These are phyloP conservation scores for Noctua fimbriata DNA, from an alignment of 2,888 invertebrate species.

Conservation along the genomic window DNA sequence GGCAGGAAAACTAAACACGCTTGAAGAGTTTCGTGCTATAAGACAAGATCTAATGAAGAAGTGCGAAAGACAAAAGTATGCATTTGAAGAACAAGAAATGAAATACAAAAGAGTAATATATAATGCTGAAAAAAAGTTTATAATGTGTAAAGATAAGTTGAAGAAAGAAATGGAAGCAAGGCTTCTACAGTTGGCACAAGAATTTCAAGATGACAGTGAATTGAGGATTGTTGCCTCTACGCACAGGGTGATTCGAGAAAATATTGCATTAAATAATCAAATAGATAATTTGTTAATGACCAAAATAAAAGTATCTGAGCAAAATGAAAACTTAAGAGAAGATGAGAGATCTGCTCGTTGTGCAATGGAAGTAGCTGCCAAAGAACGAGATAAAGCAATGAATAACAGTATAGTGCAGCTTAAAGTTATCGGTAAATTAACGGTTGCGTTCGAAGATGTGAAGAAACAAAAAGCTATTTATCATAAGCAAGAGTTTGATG, in stretches of 20 bases:
- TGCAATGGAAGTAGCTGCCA: conserved; percentile 90
- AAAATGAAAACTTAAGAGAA: conserved; percentile 91
- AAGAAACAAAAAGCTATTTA: too few species aligned
- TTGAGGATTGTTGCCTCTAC: conserved; percentile 97
- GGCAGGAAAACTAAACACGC: conserved; percentile 96
- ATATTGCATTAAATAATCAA: conserved; percentile 95
- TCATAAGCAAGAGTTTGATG: too few species aligned
- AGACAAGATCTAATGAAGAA: conserved; percentile 95
- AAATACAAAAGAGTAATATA: conserved; percentile 94
- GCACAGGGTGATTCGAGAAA: conserved; percentile 95
- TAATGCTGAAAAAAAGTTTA: conserved; percentile 93
- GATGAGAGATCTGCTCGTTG: conserved; percentile 89
- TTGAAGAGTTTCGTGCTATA: conserved; percentile 97
- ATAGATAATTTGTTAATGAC: conserved; percentile 92
- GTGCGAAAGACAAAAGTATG: conserved; percentile 94
- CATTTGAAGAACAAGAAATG: conserved; percentile 93
- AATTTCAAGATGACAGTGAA: conserved; percentile 96
- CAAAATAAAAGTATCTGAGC: conserved; percentile 91
- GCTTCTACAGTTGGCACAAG: conserved; percentile 94
- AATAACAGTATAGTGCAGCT: conserved; percentile 91
- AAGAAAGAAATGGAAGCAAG: conserved; percentile 96
- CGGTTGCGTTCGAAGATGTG: too few species aligned
- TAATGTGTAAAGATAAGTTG: conserved; percentile 94
- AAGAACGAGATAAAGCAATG: conserved; percentile 92
- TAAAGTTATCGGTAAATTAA: too few species aligned